Conservation (phyloP, 2,113 vertebrate genomes). For the Toxotes chatareus region DNA sequence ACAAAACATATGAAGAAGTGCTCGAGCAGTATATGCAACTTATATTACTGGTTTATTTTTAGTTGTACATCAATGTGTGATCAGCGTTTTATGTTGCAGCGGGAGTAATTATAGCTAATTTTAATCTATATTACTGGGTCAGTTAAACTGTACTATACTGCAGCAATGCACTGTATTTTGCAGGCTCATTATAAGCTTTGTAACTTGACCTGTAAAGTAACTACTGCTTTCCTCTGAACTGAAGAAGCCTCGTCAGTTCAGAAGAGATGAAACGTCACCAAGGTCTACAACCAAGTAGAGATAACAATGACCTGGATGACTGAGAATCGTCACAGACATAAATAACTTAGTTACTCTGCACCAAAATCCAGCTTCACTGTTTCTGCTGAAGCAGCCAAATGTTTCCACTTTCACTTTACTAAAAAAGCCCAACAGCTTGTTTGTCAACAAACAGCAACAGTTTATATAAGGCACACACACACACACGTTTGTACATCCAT, state of each 20-base stretch:
- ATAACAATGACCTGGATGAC: too few species aligned
- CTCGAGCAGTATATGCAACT: too few species aligned
- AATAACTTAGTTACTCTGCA: not conserved
- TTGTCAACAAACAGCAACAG: not conserved
- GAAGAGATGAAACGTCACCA: too few species aligned
- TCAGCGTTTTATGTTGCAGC: not conserved
- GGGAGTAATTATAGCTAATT: not conserved
- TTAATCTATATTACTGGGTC: not conserved
- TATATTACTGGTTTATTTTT: too few species aligned
- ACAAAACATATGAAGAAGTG: too few species aligned
- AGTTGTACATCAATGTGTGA: not conserved
- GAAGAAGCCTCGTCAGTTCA: too few species aligned
- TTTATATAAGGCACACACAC: too few species aligned
- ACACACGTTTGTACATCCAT: not conserved
- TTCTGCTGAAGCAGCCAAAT: not conserved
- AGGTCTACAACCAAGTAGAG: too few species aligned
- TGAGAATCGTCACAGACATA: too few species aligned
- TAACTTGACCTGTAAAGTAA: too few species aligned
- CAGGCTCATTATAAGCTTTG: too few species aligned
- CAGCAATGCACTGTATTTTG: not conserved
- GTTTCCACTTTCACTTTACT: not conserved
- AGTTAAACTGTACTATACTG: not conserved
- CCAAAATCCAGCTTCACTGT: not conserved
- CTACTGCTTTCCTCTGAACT: too few species aligned
- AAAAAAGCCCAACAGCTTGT: not conserved